phyloP scores from a whole-genome alignment of 2,113 vertebrate species.

The Xenotilapia longispinis region DNA sequence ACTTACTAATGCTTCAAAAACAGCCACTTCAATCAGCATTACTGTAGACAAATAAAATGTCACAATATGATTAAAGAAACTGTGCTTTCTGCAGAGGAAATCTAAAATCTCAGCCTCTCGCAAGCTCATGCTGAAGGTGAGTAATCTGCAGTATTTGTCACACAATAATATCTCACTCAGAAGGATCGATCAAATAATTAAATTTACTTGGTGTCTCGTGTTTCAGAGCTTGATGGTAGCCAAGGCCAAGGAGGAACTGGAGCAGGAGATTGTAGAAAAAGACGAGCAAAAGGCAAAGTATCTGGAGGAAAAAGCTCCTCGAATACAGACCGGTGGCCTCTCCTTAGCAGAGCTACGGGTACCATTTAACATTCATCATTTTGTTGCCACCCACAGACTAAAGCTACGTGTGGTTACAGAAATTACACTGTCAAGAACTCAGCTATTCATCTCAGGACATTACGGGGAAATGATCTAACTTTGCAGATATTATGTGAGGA shows the following conservation, averaged over 20 bases:
- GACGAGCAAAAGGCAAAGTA: slow-evolving; percentile 83
- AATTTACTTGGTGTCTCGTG: background rate
- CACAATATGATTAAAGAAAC: background rate
- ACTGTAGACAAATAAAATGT: background rate
- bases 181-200: background rate
- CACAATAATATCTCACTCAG: background rate
- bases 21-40: background rate
- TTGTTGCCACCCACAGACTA: background rate
- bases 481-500: slow-evolving; percentile 66
- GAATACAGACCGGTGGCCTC: slow-evolving; percentile 68
- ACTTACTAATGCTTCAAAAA: background rate
- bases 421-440: background rate
- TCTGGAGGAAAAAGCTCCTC: slow-evolving; percentile 78
- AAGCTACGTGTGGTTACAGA: background rate
- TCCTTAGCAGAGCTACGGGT: slow-evolving; percentile 84
- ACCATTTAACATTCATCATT: background rate
- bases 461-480: background rate
- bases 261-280: slow-evolving; percentile 83
- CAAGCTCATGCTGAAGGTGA: slow-evolving; percentile 90
- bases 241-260: slow-evolving; percentile 89
- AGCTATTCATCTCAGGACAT: background rate
- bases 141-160: background rate
- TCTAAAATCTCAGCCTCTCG: slow-evolving; percentile 95
- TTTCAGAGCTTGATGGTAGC: slow-evolving; percentile 90
- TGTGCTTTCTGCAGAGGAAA: slow-evolving; percentile 71